These are phyloP conservation scores for Rana temporaria DNA, from an alignment of 2,113 vertebrate genomes.

Conservation along the genomic window DNA sequence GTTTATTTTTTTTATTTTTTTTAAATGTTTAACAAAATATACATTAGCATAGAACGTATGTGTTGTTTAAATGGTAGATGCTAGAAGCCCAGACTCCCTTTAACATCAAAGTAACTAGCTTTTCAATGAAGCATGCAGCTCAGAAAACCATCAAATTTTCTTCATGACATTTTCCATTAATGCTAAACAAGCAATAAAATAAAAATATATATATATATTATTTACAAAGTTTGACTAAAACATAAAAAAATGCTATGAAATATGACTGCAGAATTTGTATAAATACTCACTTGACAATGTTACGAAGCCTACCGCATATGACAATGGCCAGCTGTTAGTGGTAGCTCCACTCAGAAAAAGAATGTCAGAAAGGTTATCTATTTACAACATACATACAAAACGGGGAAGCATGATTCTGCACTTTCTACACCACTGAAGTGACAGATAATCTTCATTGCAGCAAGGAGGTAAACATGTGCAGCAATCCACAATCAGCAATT, in stretches of 20 bases:
- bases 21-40: too few species aligned
- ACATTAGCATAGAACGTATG: too few species aligned
- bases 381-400: slow-evolving; percentile 29
- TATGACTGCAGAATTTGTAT: too few species aligned
- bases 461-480: neutral
- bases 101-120: neutral
- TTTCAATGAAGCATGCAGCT: neutral
- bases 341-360: neutral
- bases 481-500: too few species aligned
- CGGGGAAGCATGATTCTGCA: neutral
- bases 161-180: too few species aligned
- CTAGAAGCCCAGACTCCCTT: neutral
- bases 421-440: slow-evolving; percentile 1
- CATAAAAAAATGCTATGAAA: neutral
- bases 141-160: neutral
- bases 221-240: neutral
- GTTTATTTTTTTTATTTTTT: too few species aligned
- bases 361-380: slow-evolving; percentile 40
- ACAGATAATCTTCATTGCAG: neutral
- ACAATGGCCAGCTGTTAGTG: neutral
- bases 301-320: neutral
- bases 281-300: too few species aligned
- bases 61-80: neutral
- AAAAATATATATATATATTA: neutral
- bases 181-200: too few species aligned